Evolutionary conservation across 2,113 vertebrate genomes (phyloP), one percentile per base, ranked within the genome.

Genomic region (Acanthochromis polyacanthus): DNA sequence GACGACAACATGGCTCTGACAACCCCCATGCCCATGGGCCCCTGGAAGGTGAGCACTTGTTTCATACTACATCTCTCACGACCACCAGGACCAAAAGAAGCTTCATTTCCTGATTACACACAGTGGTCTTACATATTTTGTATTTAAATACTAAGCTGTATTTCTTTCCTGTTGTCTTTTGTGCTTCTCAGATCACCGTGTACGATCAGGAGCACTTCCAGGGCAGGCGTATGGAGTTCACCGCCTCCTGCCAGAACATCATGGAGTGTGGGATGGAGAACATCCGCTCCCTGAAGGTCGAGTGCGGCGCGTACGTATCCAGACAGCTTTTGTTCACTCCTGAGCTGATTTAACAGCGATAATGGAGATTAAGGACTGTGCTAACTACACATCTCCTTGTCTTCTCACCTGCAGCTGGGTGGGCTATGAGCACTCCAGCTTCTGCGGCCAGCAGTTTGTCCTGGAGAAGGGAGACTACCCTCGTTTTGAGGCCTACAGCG

Each of bases 401-500:
- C 51, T 20, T 63, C 55, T 74, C 45, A 56, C 32, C 32, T 68
- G 10, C 76, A 99, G 98, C 90, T 99, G 98, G 98, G 94, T 98
- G 7, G 98, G 98, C 69, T 99, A 96, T 0, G 98, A 99, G 90
- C 98, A 99, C 91, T 97, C 97, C 75, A 97, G 96, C 75, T 98
- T 97, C 95, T 96, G 95, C 1, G 97, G 98, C 64, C 98, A 99
- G 92, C 97, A 99, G 96, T 99, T 98, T 53, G 92, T 98, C 86
- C 95, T 99, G 95, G 98, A 99, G 93, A 97, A 97, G 93, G 98
- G 98, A 71, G 97, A 99, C 85, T 99, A 99, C 88, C 98, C 98
- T 1, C 96, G 96, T 83, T 97, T 97, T 90, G 97, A 99, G 60
- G 96, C 97, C 89, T 98, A 97, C 96, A 98, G 97, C 0, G 97